These are phyloP conservation scores for Timema podura DNA, from an alignment of 2,888 invertebrate species.

Conservation along the genomic window DNA sequence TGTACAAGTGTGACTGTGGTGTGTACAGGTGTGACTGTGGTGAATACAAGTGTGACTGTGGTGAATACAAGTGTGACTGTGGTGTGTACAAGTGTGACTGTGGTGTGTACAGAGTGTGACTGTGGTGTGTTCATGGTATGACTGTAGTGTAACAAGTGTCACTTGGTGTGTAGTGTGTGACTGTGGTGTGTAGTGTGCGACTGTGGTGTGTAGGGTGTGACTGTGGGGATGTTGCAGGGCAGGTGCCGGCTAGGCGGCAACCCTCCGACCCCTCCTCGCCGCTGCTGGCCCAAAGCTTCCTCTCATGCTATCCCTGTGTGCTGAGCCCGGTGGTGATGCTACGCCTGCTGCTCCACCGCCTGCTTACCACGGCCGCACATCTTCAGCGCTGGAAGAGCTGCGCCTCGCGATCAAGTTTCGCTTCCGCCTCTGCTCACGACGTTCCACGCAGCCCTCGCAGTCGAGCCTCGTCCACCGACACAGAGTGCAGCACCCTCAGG, in stretches of 20 bases:
- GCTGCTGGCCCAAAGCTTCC: constrained; percentile 42
- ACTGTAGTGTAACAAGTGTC: too few species aligned
- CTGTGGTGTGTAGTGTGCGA: too few species aligned
- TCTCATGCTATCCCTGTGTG: constrained; percentile 48
- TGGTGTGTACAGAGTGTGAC: too few species aligned
- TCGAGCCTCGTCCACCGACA: constrained; percentile 44
- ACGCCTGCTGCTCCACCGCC: constrained; percentile 52
- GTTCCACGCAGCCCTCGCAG: constrained; percentile 41
- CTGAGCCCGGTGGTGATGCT: constrained; percentile 54
- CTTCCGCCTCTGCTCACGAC: constrained; percentile 43
- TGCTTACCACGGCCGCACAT: constrained; percentile 49
- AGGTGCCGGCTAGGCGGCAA: constrained; percentile 32
- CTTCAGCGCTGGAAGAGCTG: constrained; percentile 47
- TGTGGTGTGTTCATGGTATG: too few species aligned
- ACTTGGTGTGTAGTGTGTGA: too few species aligned
- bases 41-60: too few species aligned
- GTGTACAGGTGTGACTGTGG: too few species aligned
- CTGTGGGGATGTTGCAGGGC: constrained; percentile 31
- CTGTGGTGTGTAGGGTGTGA: too few species aligned
- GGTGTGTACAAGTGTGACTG: too few species aligned
- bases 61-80: too few species aligned
- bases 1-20: too few species aligned
- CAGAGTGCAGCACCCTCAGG: constrained; percentile 43
- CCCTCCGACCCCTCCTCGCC: constrained; percentile 38
- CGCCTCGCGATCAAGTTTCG: constrained; percentile 46